Base-by-base conservation (phyloP, 2,113 vertebrate genomes). In the Azemiops feae region DNA sequence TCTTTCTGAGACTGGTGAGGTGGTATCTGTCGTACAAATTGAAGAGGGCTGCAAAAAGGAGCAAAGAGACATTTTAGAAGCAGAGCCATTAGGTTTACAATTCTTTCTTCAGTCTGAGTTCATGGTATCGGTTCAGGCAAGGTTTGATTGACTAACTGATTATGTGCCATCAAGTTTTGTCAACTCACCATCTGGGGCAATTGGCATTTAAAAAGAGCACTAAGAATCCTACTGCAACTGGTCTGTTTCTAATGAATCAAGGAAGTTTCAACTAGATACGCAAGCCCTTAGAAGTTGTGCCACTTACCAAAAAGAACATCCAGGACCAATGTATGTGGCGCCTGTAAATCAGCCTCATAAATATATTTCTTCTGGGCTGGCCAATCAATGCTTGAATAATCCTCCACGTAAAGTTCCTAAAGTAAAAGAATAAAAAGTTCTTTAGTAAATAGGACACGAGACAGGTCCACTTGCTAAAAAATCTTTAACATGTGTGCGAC, bases 21-120 rank as follows among this genome's bases (percentile, higher is more conserved):
- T 91, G 89, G 60, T 81, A 81, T 74, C 18, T 91, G 18, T 91
- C 60, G 2, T 91, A 91, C 12, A 74, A 81, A 91, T 91, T 91
- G 9, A 91, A 91, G 5, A 50, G 20, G 10, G 18, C 89, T 91
- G 50, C 27, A 74, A 47, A 64, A 69, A 60, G 18, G 69, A 69
- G 23, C 43, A 90, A 50, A n/a, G 27, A 69, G 45, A 69, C 27
- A 64, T 8, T 69, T 1, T 5, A 90, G 47, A 22, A 47, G 52
- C 22, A 58, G n/a, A 14, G 8, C 45, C 52, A 39, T 53, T 64
- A 39, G 16, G n/a, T 53, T 90, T 53, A 64, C 3, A 2, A 30
- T 18, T 64, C n/a, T n/a, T n/a, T n/a, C n/a, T n/a, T n/a, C n/a
- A n/a, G n/a, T n/a, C 57, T 14, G 60, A 69, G 60, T n/a, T 69